These are phyloP conservation scores for Philopotamus ludificatus DNA, from an alignment of 1,140 invertebrate genomes.

Conservation along the genomic window DNA sequence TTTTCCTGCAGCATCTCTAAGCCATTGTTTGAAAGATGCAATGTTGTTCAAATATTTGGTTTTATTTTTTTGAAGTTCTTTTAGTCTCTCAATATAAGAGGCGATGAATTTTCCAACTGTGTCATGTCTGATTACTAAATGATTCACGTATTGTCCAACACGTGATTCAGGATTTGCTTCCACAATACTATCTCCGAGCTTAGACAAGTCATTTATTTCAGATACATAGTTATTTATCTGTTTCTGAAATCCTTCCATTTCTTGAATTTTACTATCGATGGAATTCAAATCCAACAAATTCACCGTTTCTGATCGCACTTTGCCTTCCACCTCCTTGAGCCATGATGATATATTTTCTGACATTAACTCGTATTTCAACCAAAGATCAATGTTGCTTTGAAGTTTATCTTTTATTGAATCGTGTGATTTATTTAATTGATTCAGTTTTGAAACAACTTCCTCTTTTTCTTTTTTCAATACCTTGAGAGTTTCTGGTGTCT, in stretches of 20 bases:
- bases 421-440: conserved; percentile 66
- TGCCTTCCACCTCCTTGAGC: conserved; percentile 85
- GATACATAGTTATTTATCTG: conserved; percentile 64
- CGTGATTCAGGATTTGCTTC: conserved; percentile 78
- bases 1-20: conserved; percentile 70
- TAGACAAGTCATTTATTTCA: conserved; percentile 67
- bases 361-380: conserved; percentile 76
- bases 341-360: conserved; percentile 77
- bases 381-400: conserved; percentile 71
- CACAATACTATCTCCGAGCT: conserved; percentile 70
- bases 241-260: conserved; percentile 63
- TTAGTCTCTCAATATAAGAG: conserved; percentile 67
- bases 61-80: conserved; percentile 66
- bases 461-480: conserved; percentile 64
- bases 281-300: conserved; percentile 67
- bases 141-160: conserved; percentile 74
- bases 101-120: conserved; percentile 70
- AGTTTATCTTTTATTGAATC: conserved; percentile 68
- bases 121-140: conserved; percentile 75
- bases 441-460: conserved; percentile 66
- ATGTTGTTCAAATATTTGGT: conserved; percentile 66
- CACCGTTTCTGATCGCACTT: conserved; percentile 71
- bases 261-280: conserved; percentile 71
- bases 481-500: conserved; percentile 65
- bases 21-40: conserved; percentile 75